Evolutionary conservation across 1,140 invertebrate genomes (phyloP), one percentile per base, ranked within the genome.

Genomic region (Drosophila paulistorum): DNA sequence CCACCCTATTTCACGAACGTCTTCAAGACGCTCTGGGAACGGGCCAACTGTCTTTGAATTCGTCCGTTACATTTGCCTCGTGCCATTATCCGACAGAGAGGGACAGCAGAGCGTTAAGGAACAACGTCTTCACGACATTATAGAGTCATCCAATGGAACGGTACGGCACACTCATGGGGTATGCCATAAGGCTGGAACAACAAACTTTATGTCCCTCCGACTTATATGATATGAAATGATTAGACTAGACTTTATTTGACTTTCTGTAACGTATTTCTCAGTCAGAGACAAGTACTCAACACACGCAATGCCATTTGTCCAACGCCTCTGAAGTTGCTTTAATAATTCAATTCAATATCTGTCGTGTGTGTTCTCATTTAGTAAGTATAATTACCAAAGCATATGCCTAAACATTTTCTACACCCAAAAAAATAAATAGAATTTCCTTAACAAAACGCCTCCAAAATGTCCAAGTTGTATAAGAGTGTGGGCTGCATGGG

Each of bases 21-120:
- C 84, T 87, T 89, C n/a, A 87, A 87, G 84, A 87, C 84, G 84
- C 84, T 87, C 71, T 89, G 84, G 84, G 84, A 87, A 87, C 17
- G 45, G 6, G 89, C 60, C 77, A 87, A 89, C 84, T 89, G 84
- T 84, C 84, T 77, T 65, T 55, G 71, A 66, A 48, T 62, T 58
- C 48, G 68, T 71, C 83, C 83, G 84, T 89, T 89, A 78, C 70
- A 41, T 74, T 78, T 58, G 67, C 69, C 64, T 64, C 81, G 76
- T 64, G 70, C 58, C 79, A 30, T 79, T 62, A 48, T 64, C 30
- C 7, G 30, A 30, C 30, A 30, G 67, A 68, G 69, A 74, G 75
- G 57, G 68, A 17, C 48, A 60, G 76, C 11, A 37, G 45, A 71
- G 77, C 77, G 77, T 79, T 68, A 78, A 78, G 55, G 75, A 45